A percentile compares a stretch with the other conserved stretches of the same genome.
These are phyloP conservation scores for Coccyzus lansbergi DNA, from an alignment of 2,797 vertebrate species.

Conservation along the genomic window DNA sequence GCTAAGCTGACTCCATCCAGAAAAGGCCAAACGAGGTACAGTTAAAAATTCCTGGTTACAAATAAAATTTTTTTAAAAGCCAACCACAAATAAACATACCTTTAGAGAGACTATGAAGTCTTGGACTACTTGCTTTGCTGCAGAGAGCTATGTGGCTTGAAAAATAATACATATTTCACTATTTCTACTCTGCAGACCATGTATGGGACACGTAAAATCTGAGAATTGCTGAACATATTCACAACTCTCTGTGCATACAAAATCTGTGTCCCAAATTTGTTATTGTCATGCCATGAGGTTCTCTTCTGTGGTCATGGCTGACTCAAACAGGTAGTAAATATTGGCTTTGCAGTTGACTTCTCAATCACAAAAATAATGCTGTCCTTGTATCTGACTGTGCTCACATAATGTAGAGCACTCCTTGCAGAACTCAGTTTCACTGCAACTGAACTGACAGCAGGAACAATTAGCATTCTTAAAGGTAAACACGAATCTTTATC, in stretches of 20 bases:
- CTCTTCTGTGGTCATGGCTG: neutral
- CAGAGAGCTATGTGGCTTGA: neutral
- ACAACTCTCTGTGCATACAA: neutral
- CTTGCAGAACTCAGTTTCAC: neutral
- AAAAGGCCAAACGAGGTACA: neutral
- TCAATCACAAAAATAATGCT: neutral
- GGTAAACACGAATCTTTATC: conserved; percentile 29
- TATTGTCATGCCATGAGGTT: neutral
- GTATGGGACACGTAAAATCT: neutral
- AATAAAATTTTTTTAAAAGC: neutral
- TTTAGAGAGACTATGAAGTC: neutral
- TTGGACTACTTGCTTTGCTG: neutral
- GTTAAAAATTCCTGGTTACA: neutral
- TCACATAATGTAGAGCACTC: neutral
- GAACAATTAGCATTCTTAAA: neutral
- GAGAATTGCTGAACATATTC: neutral
- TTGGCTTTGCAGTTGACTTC: conserved; percentile 7
- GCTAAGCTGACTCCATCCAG: neutral
- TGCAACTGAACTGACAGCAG: neutral
- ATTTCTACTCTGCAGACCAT: neutral
- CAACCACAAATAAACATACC: neutral
- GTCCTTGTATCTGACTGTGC: neutral
- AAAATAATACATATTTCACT: neutral
- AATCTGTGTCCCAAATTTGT: neutral
- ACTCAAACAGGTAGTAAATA: neutral